phyloP scores from a whole-genome alignment of 2,888 invertebrate genomes.

The Cenopis cana region DNA sequence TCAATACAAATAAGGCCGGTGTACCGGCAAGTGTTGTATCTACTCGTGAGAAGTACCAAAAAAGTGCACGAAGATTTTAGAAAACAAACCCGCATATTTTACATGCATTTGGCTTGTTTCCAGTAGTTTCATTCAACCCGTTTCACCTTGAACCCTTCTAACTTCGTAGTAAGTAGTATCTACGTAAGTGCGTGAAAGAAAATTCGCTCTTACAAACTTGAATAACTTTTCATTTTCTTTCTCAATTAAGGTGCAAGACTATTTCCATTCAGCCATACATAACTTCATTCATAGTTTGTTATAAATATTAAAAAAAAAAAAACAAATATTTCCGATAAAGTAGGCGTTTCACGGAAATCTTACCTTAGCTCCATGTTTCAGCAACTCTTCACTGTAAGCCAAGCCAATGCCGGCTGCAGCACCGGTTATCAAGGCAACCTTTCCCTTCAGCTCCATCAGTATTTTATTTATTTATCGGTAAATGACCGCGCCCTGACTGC shows the following conservation, averaged over 20 bases:
- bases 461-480: slow-evolving; percentile 54
- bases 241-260: not conserved
- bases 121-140: slow-evolving; percentile 63
- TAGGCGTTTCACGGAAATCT: slow-evolving; percentile 46
- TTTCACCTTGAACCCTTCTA: slow-evolving; percentile 72
- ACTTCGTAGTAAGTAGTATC: slow-evolving; percentile 50
- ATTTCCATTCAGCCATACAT: not conserved
- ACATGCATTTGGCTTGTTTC: slow-evolving; percentile 53
- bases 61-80: not conserved
- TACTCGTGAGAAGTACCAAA: not conserved
- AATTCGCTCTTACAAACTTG: not conserved
- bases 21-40: slow-evolving; percentile 17
- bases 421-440: slow-evolving; percentile 90
- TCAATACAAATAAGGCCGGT: slow-evolving; percentile 70
- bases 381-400: slow-evolving; percentile 89
- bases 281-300: not conserved
- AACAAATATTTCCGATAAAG: not conserved
- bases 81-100: slow-evolving; percentile 5
- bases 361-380: slow-evolving; percentile 91
- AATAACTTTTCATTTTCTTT: not conserved
- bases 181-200: slow-evolving; percentile 46
- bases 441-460: slow-evolving; percentile 89
- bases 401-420: slow-evolving; percentile 90
- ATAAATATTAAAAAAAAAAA: not conserved
- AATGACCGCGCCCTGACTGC: slow-evolving; percentile 65